These are phyloP conservation scores for Tiliacea aurago DNA, from an alignment of 2,888 invertebrate species.

Conservation along the genomic window DNA sequence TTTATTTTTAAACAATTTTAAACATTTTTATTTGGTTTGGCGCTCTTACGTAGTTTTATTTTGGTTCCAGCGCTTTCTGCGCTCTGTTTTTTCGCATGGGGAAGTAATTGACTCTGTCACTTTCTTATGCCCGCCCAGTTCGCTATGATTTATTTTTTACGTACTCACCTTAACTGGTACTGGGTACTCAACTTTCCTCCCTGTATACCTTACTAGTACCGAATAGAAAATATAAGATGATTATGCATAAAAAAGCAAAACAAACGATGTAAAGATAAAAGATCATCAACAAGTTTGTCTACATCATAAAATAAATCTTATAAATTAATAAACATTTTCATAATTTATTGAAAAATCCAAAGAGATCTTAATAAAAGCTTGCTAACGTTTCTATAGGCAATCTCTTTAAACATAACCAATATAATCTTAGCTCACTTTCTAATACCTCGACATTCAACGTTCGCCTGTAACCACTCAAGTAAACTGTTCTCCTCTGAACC, in stretches of 20 bases:
- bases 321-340: neutral
- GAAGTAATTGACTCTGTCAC: too few relatives aligned
- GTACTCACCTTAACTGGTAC: too few relatives aligned
- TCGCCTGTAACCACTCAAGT: conserved; percentile 1
- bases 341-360: neutral
- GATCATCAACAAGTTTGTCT: neutral
- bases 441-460: neutral
- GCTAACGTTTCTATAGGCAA: neutral
- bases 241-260: neutral
- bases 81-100: too few relatives aligned
- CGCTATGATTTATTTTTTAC: too few relatives aligned
- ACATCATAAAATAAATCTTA: neutral
- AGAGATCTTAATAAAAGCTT: neutral
- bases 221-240: neutral
- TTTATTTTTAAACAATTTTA: too few relatives aligned
- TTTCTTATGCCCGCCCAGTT: too few relatives aligned
- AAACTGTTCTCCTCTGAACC: conserved; percentile 30
- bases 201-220: neutral
- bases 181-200: too few relatives aligned
- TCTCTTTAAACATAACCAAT: conserved; percentile 2
- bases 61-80: too few relatives aligned
- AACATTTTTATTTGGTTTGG: too few relatives aligned
- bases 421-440: conserved; percentile 5
- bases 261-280: neutral
- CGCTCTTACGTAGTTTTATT: too few relatives aligned